Evolutionary conservation across 2,113 vertebrate genomes (phyloP).

Genomic region (Cariama cristata): DNA sequence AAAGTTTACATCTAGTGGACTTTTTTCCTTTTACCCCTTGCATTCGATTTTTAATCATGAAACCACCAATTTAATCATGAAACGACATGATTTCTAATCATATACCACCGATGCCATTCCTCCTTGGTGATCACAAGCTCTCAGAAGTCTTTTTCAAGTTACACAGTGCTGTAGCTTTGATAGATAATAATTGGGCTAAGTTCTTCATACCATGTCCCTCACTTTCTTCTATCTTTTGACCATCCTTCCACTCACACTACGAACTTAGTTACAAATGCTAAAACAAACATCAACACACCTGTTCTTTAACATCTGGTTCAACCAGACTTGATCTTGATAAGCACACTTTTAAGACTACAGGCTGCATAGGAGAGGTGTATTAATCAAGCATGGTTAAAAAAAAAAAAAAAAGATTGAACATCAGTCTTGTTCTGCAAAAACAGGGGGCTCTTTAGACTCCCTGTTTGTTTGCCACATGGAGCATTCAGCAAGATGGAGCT

Average conservation of each 20-base stretch:
- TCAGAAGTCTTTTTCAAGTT: neutral
- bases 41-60: neutral
- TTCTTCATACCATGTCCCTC: neutral
- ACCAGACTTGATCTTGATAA: neutral
- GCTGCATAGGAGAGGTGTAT: neutral
- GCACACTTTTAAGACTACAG: neutral
- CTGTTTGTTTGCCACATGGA: accelerated
- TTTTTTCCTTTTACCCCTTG: neutral
- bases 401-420: neutral
- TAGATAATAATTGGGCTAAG: neutral
- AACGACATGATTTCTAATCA: no score
- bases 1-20: neutral
- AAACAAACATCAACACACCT: neutral
- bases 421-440: neutral
- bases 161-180: neutral
- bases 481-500: neutral
- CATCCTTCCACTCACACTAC: neutral
- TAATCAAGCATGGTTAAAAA: neutral
- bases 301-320: neutral
- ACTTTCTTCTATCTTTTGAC: neutral
- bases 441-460: neutral
- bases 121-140: neutral
- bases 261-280: neutral
- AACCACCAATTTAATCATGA: neutral
- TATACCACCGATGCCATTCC: neutral